Evolutionary conservation across 2,113 vertebrate species (phyloP).

Genomic region (Ailuropoda melanoleuca): DNA sequence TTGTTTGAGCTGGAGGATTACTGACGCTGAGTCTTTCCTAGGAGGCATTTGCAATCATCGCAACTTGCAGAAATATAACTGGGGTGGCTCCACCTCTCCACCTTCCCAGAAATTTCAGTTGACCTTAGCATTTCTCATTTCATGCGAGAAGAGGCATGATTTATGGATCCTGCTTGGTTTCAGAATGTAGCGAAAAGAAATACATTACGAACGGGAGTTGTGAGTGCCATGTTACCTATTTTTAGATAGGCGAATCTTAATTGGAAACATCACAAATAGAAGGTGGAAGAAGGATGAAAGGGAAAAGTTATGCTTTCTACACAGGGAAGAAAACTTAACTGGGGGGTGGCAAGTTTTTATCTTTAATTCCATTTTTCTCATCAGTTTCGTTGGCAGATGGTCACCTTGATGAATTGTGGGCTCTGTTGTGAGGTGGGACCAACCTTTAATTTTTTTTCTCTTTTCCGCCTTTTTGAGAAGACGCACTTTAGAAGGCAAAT

Average conservation of each 20-base stretch:
- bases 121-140: constrained; percentile 73
- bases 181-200: constrained; percentile 57
- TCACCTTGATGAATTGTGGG: constrained; percentile 48
- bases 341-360: not conserved
- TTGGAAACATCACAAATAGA: constrained; percentile 62
- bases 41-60: constrained; percentile 55
- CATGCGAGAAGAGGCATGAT: constrained; percentile 61
- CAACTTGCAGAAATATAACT: constrained; percentile 56
- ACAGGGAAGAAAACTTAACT: not conserved
- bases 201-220: constrained; percentile 39
- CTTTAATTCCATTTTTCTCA: constrained; percentile 18
- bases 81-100: constrained; percentile 35
- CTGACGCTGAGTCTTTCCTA: not conserved
- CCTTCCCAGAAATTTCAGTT: constrained; percentile 68
- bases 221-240: constrained; percentile 38
- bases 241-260: constrained; percentile 69
- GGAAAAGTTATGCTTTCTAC: constrained; percentile 35
- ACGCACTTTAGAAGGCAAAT: constrained; percentile 53
- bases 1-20: constrained; percentile 13
- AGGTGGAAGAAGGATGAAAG: constrained; percentile 42
- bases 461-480: constrained; percentile 41
- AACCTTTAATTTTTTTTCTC: constrained; percentile 4
- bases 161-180: constrained; percentile 66
- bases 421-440: not conserved
- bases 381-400: constrained; percentile 36